phyloP scores from a whole-genome alignment of 37 sponge, comb jelly and placozoan genomes.

The Corticium candelabrum region DNA sequence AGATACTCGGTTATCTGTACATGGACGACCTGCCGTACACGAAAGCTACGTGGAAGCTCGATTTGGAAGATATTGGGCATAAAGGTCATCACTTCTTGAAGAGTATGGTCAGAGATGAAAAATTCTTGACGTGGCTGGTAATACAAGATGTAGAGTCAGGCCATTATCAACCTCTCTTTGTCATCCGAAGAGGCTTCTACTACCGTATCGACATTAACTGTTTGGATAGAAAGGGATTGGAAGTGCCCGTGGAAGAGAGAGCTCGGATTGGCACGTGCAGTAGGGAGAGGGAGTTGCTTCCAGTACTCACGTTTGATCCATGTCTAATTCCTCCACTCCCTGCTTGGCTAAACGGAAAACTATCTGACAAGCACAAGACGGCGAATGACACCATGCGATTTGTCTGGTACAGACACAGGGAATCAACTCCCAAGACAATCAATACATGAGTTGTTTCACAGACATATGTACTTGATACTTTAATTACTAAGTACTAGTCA shows the following conservation, averaged over 20 bases:
- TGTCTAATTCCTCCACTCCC: not conserved
- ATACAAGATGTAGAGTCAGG: not conserved
- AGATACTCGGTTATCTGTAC: not conserved
- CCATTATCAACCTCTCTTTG: not conserved
- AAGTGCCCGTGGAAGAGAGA: no score
- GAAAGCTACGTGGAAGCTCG: not conserved
- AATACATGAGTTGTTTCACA: no score
- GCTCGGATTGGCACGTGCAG: not conserved
- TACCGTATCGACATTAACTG: not conserved
- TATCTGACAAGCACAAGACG: not conserved
- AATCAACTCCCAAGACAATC: not conserved
- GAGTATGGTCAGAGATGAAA: not conserved
- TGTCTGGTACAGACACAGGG: not conserved
- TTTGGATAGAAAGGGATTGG: not conserved
- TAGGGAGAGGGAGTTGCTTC: not conserved
- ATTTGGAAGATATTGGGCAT: not conserved
- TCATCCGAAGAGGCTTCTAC: not conserved
- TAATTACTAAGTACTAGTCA: no score
- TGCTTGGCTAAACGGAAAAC: not conserved
- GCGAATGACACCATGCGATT: not conserved
- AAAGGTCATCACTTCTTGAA: not conserved
- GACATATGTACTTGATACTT: no score
- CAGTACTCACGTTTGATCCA: not conserved
- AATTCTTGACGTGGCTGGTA: not conserved
- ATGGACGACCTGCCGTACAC: slow-evolving; percentile 1